Evolutionary conservation across 2,888 invertebrate genomes (phyloP).

Genomic region (Caenorhabditis sp.): DNA sequence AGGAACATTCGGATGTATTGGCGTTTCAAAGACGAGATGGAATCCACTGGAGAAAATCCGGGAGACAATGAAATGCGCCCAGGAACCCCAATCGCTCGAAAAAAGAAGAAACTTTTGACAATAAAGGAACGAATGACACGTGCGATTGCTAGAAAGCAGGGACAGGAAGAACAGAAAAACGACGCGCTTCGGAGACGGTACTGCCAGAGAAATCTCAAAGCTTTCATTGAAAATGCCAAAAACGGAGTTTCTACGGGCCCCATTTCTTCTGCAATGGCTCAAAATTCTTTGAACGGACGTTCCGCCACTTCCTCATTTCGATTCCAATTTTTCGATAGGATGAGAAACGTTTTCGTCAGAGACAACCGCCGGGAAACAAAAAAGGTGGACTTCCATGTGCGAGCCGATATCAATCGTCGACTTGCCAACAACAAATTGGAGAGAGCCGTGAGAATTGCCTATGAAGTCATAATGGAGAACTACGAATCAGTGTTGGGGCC

Average conservation of each 20-base stretch:
- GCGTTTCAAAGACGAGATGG: conserved; percentile 12
- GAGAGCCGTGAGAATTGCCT: background rate
- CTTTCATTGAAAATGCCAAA: background rate
- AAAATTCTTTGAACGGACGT: no score
- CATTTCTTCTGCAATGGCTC: background rate
- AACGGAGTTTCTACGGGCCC: background rate
- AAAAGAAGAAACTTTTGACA: conserved; percentile 15
- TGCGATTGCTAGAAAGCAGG: background rate
- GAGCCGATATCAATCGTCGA: conserved; percentile 6
- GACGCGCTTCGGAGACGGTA: no score
- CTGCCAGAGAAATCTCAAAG: background rate
- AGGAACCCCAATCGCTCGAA: background rate
- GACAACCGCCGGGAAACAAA: background rate
- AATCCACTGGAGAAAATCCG: conserved; percentile 3
- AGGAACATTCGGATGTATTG: conserved; percentile 1
- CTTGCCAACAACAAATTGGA: background rate
- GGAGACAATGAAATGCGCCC: conserved; percentile 19
- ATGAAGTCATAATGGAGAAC: conserved; percentile 14
- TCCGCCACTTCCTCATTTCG: no score
- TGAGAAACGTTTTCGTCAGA: background rate
- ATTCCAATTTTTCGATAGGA: background rate
- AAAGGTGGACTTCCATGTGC: background rate
- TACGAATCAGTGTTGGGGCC: conserved; percentile 7
- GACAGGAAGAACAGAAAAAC: no score
- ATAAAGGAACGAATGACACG: background rate